Evolutionary conservation across 2,888 invertebrate species (phyloP).

Genomic region (Tenthredo livida): DNA sequence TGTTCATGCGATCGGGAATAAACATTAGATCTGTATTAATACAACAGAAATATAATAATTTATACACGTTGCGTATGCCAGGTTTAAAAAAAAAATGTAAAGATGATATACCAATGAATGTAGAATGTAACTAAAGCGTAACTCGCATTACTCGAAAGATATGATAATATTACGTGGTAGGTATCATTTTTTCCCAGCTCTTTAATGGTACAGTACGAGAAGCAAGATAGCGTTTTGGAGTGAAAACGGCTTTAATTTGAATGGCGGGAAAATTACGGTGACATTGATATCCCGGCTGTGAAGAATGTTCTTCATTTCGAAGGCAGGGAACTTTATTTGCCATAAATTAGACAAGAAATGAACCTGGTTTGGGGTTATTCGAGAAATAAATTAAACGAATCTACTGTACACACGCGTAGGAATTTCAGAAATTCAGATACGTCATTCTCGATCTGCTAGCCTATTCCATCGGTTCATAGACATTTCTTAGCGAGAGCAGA

Average conservation of each 20-base stretch:
- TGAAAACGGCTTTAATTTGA: conserved; percentile 57
- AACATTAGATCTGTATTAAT: neutral
- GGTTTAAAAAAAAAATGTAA: neutral
- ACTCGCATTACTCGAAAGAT: neutral
- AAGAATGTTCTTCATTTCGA: conserved; percentile 59
- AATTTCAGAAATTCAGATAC: conserved; percentile 38
- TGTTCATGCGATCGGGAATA: neutral
- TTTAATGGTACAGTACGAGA: neutral
- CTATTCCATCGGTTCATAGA: neutral
- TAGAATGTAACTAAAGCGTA: neutral
- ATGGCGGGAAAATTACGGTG: conserved; percentile 58
- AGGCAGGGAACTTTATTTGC: conserved; percentile 54
- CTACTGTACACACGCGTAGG: conserved; percentile 31
- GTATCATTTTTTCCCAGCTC: neutral
- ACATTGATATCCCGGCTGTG: conserved; percentile 57
- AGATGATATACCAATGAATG: conserved; percentile 6
- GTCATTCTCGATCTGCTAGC: neutral
- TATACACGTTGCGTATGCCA: neutral
- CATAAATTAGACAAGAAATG: conserved; percentile 58
- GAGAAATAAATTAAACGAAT: conserved; percentile 48
- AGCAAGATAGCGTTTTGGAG: conserved; percentile 19
- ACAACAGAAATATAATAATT: neutral
- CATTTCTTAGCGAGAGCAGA: neutral
- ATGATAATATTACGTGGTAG: neutral
- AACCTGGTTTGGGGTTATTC: conserved; percentile 43